Conservation (phyloP, 2,113 vertebrate species). For the Numida meleagris region DNA sequence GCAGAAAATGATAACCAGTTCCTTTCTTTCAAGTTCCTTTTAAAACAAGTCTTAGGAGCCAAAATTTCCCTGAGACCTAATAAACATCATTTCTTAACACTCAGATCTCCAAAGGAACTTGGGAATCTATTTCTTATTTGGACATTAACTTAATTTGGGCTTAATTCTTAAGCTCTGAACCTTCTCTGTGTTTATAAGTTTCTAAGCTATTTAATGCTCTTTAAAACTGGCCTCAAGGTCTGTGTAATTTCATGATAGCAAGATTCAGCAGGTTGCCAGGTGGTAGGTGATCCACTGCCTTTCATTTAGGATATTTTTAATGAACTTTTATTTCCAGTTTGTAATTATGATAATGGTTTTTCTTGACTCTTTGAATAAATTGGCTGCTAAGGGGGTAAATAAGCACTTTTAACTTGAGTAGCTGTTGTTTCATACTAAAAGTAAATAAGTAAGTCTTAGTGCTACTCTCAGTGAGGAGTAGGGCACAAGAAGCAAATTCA, state of each 20-base stretch:
- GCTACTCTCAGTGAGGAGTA: not conserved
- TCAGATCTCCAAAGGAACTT: not conserved
- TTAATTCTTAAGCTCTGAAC: slow-evolving; percentile 4
- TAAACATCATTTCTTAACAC: not conserved
- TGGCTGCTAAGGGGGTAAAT: not conserved
- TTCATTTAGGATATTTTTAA: not conserved
- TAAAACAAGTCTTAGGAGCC: not conserved
- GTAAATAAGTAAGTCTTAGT: not conserved
- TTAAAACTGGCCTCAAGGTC: not conserved
- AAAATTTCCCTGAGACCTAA: not conserved
- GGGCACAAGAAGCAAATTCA: not conserved
- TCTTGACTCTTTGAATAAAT: not conserved
- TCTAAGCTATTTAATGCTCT: not conserved
- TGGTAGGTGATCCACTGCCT: not conserved
- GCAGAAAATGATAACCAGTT: not conserved
- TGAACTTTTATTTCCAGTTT: not conserved
- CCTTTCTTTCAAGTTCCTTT: not conserved
- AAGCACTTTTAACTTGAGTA: slow-evolving; percentile 10
- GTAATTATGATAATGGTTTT: not conserved
- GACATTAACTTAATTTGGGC: not conserved
- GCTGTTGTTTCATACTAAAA: not conserved
- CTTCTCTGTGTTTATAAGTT: not conserved
- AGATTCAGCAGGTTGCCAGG: not conserved
- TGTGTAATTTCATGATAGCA: not conserved
- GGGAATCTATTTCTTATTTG: not conserved